Conservation (phyloP, 2,888 invertebrate genomes). For the Siphlonurus alternatus region DNA sequence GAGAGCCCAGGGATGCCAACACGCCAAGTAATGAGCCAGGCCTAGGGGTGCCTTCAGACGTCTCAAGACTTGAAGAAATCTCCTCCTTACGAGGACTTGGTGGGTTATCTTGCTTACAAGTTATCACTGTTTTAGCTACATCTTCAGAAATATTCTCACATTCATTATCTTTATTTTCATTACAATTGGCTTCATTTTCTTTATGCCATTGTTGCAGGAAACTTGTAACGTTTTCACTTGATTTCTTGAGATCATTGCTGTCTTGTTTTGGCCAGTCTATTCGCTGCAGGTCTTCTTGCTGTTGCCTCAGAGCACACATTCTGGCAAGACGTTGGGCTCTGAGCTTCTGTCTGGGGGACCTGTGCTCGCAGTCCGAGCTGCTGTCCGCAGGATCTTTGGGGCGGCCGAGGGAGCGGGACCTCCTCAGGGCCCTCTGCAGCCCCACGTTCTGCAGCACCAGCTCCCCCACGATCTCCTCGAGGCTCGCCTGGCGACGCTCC, state of each 20-base stretch:
- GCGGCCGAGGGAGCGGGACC: neutral
- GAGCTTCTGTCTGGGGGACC: neutral
- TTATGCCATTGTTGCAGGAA: neutral
- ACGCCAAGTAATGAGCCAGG: neutral
- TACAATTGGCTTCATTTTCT: neutral
- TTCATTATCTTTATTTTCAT: neutral
- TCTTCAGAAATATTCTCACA: neutral
- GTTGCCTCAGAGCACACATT: conserved; percentile 13
- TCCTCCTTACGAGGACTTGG: conserved; percentile 29
- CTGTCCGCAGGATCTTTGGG: neutral
- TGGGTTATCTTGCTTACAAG: neutral
- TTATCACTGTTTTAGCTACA: neutral
- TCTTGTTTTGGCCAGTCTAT: neutral
- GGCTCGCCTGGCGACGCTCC: conserved; percentile 1
- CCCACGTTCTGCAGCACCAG: conserved; percentile 1
- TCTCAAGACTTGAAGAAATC: neutral
- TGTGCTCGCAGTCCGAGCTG: conserved; percentile 1
- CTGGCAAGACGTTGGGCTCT: conserved; percentile 3
- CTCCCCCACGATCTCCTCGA: neutral
- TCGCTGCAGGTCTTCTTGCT: conserved; percentile 10
- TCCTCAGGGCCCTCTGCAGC: neutral
- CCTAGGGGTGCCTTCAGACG: neutral
- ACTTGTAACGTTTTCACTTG: neutral
- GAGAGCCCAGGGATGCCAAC: neutral
- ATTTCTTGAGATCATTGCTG: neutral